phyloP scores from a whole-genome alignment of 2,888 invertebrate genomes.

The Drosophila birchii region DNA sequence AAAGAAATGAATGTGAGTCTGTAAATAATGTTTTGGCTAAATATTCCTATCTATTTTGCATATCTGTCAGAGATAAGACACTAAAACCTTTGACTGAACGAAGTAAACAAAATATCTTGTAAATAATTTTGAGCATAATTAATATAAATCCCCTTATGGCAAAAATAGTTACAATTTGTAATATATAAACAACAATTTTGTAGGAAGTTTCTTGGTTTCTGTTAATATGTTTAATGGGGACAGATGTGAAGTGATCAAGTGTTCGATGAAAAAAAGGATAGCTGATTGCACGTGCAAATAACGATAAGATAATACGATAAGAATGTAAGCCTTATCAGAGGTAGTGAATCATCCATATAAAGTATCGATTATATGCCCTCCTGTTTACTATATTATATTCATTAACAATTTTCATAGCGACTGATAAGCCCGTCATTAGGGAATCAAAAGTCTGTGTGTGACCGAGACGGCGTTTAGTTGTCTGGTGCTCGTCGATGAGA shows the following conservation, averaged over 20 bases:
- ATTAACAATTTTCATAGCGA: constrained; percentile 5
- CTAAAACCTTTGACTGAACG: too few relatives aligned
- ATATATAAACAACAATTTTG: not conserved
- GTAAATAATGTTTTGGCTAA: too few relatives aligned
- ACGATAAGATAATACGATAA: constrained; percentile 13
- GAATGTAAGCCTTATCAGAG: not conserved
- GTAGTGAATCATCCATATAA: constrained; percentile 12
- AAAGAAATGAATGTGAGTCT: too few relatives aligned
- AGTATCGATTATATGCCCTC: not conserved
- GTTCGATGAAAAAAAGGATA: not conserved
- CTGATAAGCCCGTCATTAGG: constrained; percentile 33
- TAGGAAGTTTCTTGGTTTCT: too few relatives aligned
- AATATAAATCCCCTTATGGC: not conserved
- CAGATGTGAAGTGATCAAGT: too few relatives aligned
- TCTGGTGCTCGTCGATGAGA: constrained; percentile 15
- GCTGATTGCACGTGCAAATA: constrained; percentile 3
- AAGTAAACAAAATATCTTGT: too few relatives aligned
- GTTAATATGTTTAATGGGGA: not conserved
- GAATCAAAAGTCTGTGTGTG: constrained; percentile 6
- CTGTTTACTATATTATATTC: constrained; percentile 1
- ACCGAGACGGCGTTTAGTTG: constrained; percentile 27
- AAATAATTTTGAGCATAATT: not conserved
- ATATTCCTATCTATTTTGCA: not conserved
- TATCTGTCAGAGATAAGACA: not conserved
- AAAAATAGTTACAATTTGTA: too few relatives aligned